Base-by-base conservation (phyloP, 2,113 vertebrate species). In the Tragulus kanchil region DNA sequence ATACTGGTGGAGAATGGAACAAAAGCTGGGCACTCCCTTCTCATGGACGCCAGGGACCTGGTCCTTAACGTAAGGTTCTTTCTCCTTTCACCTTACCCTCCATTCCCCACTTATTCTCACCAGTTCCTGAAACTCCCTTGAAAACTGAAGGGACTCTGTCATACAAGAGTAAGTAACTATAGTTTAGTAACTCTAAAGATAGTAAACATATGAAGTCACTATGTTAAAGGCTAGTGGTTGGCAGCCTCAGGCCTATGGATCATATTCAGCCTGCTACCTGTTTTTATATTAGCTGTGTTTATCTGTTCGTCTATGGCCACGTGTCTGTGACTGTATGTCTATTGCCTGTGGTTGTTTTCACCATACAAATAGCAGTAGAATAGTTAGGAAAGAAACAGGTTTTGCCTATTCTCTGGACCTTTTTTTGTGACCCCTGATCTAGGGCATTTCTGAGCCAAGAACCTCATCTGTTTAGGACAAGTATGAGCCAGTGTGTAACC, bases 1-100 rank as follows among this genome's bases (percentile, higher is more conserved):
- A 98, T 99, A 19, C 95, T 99, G 97, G 98, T 99, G 56, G 99
- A 99, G 97, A 99, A 99, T 31, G 99, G 99, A 77, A 99, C 99
- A 67, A 99, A 98, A 97, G 99, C 99, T 36, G 99, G 99, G 0
- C 99, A 99, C 97, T 98, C 98, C 91, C 98, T 99, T 71, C 98
- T 99, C 3, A 99, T 99, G 99, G 99, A 99, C 28, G 99, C 99
- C 93, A 99, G 99, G 98, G 98, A 99, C 54, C 81, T 98, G 17
- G 88, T 99, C 84, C 97, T 99, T 19, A 97, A 98, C 86, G 99
- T 99, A 59, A 89, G 91, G 2, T 36, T 62, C 52, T 36, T 83
- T 90, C 31, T 54, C 2, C 16, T 54, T 94, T 64, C 64, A 16
- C 31, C 2, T 8, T 81, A 58, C 56, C 12, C 50, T 59, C 17